Base-by-base conservation (phyloP, 2,113 vertebrate species). In the Gopherus evgoodei region DNA sequence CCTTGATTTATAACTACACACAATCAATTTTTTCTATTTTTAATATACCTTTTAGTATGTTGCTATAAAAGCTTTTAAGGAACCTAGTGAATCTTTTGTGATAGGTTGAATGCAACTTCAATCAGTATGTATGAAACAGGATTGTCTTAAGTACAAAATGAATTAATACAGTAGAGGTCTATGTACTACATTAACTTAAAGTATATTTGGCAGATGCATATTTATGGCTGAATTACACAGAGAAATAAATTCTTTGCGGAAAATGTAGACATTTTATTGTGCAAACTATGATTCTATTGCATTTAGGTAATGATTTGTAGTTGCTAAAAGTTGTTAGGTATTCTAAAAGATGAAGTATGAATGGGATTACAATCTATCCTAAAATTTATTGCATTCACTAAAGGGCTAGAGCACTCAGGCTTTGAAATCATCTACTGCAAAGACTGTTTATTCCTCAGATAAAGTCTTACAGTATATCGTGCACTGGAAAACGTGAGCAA, bases 371-470 rank as follows among this genome's bases (percentile, higher is more conserved):
- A 98, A 97, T 98, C 94, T 95, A 96, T 86, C 89, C 91, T 96
- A 96, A 97, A 98, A 98, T 98, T 98, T 98, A 98, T 92, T 96
- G 92, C 96, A 87, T 96, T 98, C 93, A 96, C 91, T 97, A 97
- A 97, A 97, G 90, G 90, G 91, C 93, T 96, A 97, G 97, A 98
- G 93, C 93, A 96, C 96, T 97, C 97, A 96, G 88, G 90, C 93
- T 98, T 97, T 97, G 97, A 98, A 98, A 98, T 96, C 91, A 97
- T 96, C 94, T 96, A 97, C 91, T 95, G 96, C 94, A 92, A 97
- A 96, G 72, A 96, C 91, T 97, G 94, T 97, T 98, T 98, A 98
- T 98, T 98, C 90, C 49, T 2, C 83, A 75, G 95, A 94, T 97
- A 98, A 98, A 98, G 90, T 93, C 86, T 97, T 97, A 81, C 90